These are phyloP conservation scores for Atrichornis clamosus DNA, from an alignment of 2,113 vertebrate genomes.

Conservation along the genomic window DNA sequence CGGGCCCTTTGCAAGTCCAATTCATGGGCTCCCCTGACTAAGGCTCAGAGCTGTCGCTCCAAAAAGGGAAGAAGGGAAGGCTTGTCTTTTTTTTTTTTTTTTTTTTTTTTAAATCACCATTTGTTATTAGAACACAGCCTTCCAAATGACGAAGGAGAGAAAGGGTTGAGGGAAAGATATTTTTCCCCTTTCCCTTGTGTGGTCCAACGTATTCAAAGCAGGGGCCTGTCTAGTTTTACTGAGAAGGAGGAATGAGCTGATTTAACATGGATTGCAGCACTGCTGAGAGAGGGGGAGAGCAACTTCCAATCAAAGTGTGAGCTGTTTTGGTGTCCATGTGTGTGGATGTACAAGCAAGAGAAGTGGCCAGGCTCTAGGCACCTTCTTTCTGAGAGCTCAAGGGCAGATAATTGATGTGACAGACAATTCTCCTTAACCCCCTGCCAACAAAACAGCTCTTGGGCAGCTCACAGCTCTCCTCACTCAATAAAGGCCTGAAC, in stretches of 20 bases:
- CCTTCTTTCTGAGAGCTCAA: slow-evolving; percentile 47
- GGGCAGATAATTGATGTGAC: slow-evolving; percentile 68
- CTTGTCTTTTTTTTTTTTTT: background rate
- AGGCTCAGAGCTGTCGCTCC: slow-evolving; percentile 32
- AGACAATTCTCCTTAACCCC: slow-evolving; percentile 44
- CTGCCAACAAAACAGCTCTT: slow-evolving; percentile 46
- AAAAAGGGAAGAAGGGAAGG: slow-evolving; percentile 30
- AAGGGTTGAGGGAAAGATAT: slow-evolving; percentile 35
- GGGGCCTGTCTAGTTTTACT: slow-evolving; percentile 52
- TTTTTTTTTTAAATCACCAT: background rate
- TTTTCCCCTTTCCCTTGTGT: slow-evolving; percentile 53
- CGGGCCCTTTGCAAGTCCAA: background rate
- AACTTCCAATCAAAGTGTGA: slow-evolving; percentile 35
- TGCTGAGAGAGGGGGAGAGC: slow-evolving; percentile 30
- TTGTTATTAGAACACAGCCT: slow-evolving; percentile 48
- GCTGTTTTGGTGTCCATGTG: slow-evolving; percentile 41
- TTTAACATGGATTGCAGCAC: slow-evolving; percentile 54
- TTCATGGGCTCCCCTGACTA: background rate
- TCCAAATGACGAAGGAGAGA: slow-evolving; percentile 23
- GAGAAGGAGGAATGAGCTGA: slow-evolving; percentile 58
- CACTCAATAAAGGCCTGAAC: slow-evolving; percentile 22
- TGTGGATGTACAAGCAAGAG: slow-evolving; percentile 27
- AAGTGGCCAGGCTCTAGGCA: slow-evolving; percentile 28
- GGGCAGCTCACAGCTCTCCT: slow-evolving; percentile 25
- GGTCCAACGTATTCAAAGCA: slow-evolving; percentile 31